phyloP scores from a whole-genome alignment of 2,888 invertebrate species.

The Drosophila bunnanda region DNA sequence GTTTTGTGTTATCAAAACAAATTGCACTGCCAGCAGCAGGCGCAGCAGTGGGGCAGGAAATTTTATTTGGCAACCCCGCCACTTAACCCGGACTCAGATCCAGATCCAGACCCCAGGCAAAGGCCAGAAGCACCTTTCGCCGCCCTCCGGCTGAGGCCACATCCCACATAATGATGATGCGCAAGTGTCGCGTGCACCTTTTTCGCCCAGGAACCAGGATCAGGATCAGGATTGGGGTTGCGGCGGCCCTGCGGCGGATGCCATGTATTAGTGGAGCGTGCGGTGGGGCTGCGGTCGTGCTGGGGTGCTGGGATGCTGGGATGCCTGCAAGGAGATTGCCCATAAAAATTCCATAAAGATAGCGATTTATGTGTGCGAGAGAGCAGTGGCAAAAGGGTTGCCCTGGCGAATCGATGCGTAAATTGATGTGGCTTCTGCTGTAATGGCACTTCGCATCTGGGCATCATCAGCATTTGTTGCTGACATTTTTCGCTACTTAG shows the following conservation, averaged over 20 bases:
- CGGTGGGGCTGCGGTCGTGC: conserved; percentile 42
- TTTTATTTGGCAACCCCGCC: conserved; percentile 63
- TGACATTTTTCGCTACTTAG: conserved; percentile 77
- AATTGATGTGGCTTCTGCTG: conserved; percentile 71
- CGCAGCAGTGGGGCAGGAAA: conserved; percentile 54
- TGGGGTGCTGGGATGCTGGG: conserved; percentile 48
- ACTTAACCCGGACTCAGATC: conserved; percentile 36
- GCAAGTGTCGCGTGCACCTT: conserved; percentile 76
- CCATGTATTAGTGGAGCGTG: conserved; percentile 74
- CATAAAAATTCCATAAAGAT: conserved; percentile 83
- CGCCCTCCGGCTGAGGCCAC: conserved; percentile 18
- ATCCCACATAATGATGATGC: conserved; percentile 77
- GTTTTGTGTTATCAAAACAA: conserved; percentile 69
- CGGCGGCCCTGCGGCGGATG: conserved; percentile 63
- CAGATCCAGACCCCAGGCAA: conserved; percentile 24
- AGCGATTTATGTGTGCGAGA: conserved; percentile 78
- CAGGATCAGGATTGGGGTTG: conserved; percentile 31
- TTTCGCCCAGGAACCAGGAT: conserved; percentile 27
- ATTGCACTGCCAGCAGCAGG: conserved; percentile 66
- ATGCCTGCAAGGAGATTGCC: conserved; percentile 82
- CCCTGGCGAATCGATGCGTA: conserved; percentile 73
- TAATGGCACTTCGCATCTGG: conserved; percentile 76
- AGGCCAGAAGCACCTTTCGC: conserved; percentile 28
- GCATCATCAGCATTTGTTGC: conserved; percentile 78
- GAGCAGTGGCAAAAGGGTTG: conserved; percentile 67